Percentiles rank a stretch among this genome's conserved stretches.
Evolutionary conservation across 2,797 vertebrate genomes (phyloP).

Genomic region (Psittacula echo): DNA sequence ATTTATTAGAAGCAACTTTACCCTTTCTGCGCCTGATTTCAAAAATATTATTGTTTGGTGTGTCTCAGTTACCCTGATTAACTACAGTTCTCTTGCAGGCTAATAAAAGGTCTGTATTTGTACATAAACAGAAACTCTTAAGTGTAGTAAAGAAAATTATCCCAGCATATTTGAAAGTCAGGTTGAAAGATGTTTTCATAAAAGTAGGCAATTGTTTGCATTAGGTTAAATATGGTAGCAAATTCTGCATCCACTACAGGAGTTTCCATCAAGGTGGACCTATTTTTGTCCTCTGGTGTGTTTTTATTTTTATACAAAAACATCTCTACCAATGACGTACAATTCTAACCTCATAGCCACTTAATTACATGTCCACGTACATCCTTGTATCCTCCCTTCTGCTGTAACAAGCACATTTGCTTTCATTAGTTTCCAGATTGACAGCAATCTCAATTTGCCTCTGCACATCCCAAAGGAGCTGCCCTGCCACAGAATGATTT

Average conservation of each 20-base stretch:
- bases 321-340: neutral
- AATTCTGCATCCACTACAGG: neutral
- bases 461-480: neutral
- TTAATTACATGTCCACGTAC: neutral
- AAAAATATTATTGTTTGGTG: neutral
- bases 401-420: neutral
- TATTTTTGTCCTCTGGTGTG: neutral
- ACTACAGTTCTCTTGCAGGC: neutral
- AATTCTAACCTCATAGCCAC: neutral
- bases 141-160: neutral
- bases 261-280: neutral
- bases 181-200: neutral
- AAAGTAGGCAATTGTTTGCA: neutral
- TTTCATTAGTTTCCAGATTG: neutral
- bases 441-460: neutral
- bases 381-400: neutral
- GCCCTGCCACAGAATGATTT: neutral
- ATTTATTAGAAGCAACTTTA: neutral
- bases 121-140: neutral
- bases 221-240: neutral
- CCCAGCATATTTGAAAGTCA: neutral
- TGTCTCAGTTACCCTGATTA: neutral
- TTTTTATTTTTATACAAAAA: slow-evolving; percentile 8
- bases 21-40: neutral
- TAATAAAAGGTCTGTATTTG: neutral